These are phyloP conservation scores for Pluvialis apricaria DNA, from an alignment of 2,113 vertebrate species.

Conservation along the genomic window DNA sequence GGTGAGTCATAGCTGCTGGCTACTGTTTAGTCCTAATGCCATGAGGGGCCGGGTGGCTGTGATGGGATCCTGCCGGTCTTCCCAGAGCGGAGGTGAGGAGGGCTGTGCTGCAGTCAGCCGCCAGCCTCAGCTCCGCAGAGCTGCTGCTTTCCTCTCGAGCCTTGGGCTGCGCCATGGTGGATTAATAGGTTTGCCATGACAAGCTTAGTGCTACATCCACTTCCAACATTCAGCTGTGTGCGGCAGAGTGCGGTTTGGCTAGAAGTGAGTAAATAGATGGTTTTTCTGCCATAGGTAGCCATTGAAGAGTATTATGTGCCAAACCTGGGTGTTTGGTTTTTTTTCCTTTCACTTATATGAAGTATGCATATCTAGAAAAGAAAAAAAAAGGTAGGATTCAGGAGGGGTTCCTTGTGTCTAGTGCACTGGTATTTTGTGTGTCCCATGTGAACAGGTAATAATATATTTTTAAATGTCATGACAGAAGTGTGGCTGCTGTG, in stretches of 20 bases:
- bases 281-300: not conserved
- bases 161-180: not conserved
- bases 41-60: no score
- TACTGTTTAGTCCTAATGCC: not conserved
- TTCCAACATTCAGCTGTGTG: not conserved
- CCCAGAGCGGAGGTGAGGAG: not conserved
- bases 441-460: not conserved
- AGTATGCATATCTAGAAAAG: not conserved
- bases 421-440: not conserved
- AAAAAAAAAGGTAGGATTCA: not conserved
- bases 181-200: not conserved
- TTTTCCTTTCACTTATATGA: not conserved
- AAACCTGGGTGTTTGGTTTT: not conserved
- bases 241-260: not conserved
- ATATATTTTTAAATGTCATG: not conserved
- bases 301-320: not conserved
- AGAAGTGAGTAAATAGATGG: not conserved
- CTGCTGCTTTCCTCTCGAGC: not conserved
- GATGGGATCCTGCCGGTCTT: not conserved
- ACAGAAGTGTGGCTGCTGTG: not conserved
- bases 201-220: not conserved
- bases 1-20: not conserved
- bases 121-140: not conserved
- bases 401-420: not conserved
- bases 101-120: fast-evolving